A percentile compares a stretch with the other conserved stretches of the same genome.
Conservation (phyloP, 2,888 invertebrate species). For the Drosophila birchii region DNA sequence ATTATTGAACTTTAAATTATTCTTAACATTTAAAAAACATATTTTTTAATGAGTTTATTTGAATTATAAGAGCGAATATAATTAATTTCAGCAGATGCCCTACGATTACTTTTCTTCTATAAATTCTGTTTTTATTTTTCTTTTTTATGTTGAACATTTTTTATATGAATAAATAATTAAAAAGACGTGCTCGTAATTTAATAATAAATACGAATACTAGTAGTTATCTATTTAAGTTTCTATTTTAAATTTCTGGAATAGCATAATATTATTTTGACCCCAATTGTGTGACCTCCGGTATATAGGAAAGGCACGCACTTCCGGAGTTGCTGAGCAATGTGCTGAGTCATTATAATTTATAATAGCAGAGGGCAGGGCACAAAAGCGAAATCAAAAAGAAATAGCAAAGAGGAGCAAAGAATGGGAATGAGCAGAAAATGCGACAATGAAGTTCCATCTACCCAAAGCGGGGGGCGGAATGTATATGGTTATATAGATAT, state of each 20-base stretch:
- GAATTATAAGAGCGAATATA: not conserved
- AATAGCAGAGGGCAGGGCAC: slow-evolving; percentile 48
- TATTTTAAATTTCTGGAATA: not conserved
- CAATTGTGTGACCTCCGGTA: slow-evolving; percentile 5
- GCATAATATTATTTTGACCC: not conserved
- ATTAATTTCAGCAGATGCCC: not conserved
- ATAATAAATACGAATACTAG: too few species aligned
- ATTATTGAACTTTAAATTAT: too few species aligned
- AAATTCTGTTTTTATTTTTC: too few species aligned
- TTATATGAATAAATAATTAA: too few species aligned
- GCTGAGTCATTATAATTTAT: slow-evolving; percentile 79
- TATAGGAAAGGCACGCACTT: slow-evolving; percentile 56
- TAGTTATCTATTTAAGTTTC: not conserved
- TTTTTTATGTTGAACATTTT: too few species aligned
- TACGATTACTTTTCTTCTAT: not conserved
- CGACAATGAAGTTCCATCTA: slow-evolving; percentile 67
- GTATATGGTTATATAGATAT: not conserved
- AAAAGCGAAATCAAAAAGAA: slow-evolving; percentile 23
- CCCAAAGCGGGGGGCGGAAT: not conserved
- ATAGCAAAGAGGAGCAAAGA: slow-evolving; percentile 16
- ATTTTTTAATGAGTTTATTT: too few species aligned
- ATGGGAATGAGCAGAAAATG: slow-evolving; percentile 56
- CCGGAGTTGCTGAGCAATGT: slow-evolving; percentile 53
- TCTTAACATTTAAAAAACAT: not conserved
- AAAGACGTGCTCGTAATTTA: too few species aligned